These are phyloP conservation scores for Galemys pyrenaicus DNA, from an alignment of 2,113 vertebrate species.

Conservation along the genomic window DNA sequence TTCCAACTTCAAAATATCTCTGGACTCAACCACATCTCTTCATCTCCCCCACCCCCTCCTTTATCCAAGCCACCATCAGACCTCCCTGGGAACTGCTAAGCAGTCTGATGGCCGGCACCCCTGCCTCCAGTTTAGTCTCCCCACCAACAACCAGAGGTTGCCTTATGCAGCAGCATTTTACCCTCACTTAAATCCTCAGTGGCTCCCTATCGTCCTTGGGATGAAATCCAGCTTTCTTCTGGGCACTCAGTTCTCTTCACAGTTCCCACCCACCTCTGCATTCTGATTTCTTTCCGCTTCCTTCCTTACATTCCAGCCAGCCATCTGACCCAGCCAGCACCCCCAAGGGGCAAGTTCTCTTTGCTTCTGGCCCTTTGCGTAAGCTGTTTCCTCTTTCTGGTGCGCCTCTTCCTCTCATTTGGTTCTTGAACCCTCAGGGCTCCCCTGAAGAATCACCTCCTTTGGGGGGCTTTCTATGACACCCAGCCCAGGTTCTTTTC, in stretches of 20 bases:
- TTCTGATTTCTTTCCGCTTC: neutral
- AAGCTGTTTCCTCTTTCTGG: neutral
- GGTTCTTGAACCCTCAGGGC: neutral
- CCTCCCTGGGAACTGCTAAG: neutral
- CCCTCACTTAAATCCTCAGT: neutral
- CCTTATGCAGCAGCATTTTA: fast-evolving
- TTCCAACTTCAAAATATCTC: neutral
- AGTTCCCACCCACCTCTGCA: neutral
- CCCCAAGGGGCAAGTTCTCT: neutral
- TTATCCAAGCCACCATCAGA: neutral
- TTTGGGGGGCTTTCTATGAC: neutral
- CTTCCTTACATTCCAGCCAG: neutral
- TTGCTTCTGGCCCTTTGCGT: neutral
- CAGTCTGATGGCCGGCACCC: neutral
- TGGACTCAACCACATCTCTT: neutral
- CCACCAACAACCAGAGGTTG: neutral
- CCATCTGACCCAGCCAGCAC: neutral
- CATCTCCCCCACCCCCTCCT: neutral
- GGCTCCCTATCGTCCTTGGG: neutral
- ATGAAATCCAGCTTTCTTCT: neutral
- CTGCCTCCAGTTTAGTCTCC: neutral
- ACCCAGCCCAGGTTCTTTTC: neutral
- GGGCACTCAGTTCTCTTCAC: fast-evolving
- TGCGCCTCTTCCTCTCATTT: neutral
- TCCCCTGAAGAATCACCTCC: neutral